These are phyloP conservation scores for Glyphotaelius pellucidus DNA, from an alignment of 2,888 invertebrate genomes.

Conservation along the genomic window DNA sequence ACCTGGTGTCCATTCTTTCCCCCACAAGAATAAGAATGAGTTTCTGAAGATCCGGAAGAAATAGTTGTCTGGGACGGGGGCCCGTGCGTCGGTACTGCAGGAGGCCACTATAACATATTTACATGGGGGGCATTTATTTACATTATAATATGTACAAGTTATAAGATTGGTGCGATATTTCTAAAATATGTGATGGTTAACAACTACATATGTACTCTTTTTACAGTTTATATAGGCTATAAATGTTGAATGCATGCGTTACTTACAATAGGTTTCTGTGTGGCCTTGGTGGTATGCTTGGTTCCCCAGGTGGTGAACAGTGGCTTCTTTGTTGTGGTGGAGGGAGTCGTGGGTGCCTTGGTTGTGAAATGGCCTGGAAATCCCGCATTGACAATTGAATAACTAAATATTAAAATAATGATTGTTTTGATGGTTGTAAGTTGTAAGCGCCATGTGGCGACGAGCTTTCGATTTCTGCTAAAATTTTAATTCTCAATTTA, in stretches of 20 bases:
- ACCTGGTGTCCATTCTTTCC: constrained; percentile 86
- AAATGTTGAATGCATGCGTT: background rate
- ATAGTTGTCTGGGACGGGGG: constrained; percentile 67
- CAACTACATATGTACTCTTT: background rate
- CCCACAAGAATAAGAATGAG: constrained; percentile 79
- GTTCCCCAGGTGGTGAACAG: constrained; percentile 79
- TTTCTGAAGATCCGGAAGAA: constrained; percentile 68
- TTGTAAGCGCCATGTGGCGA: no score
- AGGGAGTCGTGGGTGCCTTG: background rate
- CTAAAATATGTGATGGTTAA: background rate
- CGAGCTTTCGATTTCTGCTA: background rate
- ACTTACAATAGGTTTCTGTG: constrained; percentile 19
- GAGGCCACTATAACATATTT: constrained; percentile 40
- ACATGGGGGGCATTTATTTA: background rate
- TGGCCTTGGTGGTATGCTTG: constrained; percentile 74
- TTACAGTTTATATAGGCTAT: background rate
- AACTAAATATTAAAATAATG: background rate
- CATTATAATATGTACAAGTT: background rate
- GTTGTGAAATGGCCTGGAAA: background rate
- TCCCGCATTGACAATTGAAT: background rate
- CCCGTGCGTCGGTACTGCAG: constrained; percentile 69
- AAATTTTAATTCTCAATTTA: background rate
- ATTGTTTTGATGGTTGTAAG: background rate
- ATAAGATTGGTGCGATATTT: background rate
- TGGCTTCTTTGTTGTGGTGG: constrained; percentile 59